These are phyloP conservation scores for Centropristis striata DNA, from an alignment of 2,113 vertebrate species.

Conservation along the genomic window DNA sequence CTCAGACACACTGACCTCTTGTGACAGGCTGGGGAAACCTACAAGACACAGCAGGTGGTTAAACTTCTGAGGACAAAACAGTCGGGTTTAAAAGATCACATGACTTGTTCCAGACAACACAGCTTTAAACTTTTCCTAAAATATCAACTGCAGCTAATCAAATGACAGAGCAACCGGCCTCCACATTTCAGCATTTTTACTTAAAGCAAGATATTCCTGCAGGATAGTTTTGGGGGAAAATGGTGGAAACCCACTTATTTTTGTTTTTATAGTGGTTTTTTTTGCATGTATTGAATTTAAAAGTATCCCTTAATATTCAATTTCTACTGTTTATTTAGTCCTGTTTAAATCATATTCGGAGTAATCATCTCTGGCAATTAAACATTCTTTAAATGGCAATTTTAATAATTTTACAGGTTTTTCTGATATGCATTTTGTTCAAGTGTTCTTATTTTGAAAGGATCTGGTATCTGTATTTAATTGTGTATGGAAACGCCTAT, in stretches of 20 bases:
- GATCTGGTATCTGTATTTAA: not conserved
- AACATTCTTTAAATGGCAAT: not conserved
- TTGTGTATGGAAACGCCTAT: not conserved
- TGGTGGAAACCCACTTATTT: not conserved
- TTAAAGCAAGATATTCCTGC: not conserved
- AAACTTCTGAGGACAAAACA: not conserved
- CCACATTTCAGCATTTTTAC: not conserved
- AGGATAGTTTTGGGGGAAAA: not conserved
- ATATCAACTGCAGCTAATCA: not conserved
- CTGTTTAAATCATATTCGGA: too few species aligned
- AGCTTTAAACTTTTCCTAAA: not conserved
- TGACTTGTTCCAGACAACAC: not conserved
- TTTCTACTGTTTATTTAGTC: not conserved
- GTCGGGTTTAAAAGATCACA: not conserved
- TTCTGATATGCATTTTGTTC: not conserved
- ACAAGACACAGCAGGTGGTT: not conserved
- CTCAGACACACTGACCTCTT: slow-evolving; percentile 35
- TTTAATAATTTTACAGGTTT: not conserved
- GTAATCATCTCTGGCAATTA: too few species aligned
- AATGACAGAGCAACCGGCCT: not conserved
- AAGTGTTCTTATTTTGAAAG: not conserved
- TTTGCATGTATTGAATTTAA: not conserved
- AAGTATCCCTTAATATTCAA: not conserved
- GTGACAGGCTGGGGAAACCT: slow-evolving; percentile 17
- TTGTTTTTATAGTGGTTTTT: not conserved